phyloP scores from a whole-genome alignment of 2,797 vertebrate species.

The Cynopterus sphinx region DNA sequence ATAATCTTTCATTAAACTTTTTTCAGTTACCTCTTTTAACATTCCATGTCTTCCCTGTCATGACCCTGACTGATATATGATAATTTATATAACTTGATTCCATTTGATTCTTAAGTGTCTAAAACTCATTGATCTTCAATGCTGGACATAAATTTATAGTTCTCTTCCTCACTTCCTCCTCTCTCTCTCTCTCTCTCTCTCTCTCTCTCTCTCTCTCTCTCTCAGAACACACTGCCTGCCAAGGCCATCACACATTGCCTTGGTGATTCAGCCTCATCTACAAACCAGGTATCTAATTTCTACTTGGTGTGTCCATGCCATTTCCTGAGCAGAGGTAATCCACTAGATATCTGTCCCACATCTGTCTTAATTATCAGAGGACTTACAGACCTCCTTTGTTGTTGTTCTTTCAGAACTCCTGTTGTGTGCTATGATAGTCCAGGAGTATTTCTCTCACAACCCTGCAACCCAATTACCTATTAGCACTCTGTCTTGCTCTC shows the following conservation, averaged over 20 bases:
- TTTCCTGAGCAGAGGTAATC: neutral
- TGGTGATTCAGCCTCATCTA: neutral
- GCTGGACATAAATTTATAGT: neutral
- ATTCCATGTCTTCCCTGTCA: neutral
- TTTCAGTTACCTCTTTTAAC: neutral
- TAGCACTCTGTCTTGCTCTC: neutral
- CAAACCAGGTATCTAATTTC: neutral
- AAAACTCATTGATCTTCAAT: neutral
- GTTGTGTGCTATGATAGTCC: neutral
- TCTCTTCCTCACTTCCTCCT: neutral
- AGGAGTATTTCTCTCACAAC: neutral
- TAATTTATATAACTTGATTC: neutral
- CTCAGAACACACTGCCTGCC: neutral
- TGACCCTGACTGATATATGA: neutral
- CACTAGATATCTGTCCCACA: neutral
- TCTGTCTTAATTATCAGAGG: neutral
- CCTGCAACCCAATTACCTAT: neutral
- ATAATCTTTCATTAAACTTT: neutral
- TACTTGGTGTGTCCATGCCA: neutral
- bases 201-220: neutral
- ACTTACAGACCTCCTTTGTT: neutral
- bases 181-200: neutral
- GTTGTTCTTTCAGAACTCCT: neutral
- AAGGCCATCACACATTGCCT: neutral
- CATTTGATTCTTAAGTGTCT: neutral